phyloP scores from a whole-genome alignment of 2,797 vertebrate genomes.

The Apodemus agrarius region DNA sequence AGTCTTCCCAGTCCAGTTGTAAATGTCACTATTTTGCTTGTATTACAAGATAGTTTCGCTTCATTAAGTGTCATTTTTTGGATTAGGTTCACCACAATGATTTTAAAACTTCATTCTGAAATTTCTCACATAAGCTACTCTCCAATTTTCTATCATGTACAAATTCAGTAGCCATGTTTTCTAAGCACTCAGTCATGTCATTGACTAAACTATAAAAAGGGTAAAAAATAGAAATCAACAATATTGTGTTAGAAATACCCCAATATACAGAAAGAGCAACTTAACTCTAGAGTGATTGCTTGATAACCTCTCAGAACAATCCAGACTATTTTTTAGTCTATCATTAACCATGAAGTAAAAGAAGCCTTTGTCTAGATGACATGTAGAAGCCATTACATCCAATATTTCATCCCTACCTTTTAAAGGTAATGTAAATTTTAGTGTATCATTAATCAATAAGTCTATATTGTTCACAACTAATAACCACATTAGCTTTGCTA shows the following conservation, averaged over 20 bases:
- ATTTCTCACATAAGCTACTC: constrained; percentile 27
- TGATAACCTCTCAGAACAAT: background rate
- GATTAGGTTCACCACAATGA: background rate
- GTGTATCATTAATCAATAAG: background rate
- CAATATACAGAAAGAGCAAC: background rate
- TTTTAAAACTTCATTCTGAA: constrained; percentile 61
- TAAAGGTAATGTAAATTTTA: background rate
- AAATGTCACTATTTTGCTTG: constrained; percentile 35
- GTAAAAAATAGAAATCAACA: constrained; percentile 40
- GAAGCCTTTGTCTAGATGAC: background rate
- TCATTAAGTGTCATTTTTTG: constrained; percentile 54
- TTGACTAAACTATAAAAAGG: constrained; percentile 47
- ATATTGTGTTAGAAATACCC: background rate
- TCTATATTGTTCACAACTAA: background rate
- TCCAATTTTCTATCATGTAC: constrained; percentile 20
- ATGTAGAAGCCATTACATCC: background rate
- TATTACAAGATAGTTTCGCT: constrained; percentile 45
- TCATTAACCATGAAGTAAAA: constrained; percentile 9
- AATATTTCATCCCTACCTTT: background rate
- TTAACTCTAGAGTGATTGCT: background rate
- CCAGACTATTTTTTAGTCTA: background rate
- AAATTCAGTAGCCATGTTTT: constrained; percentile 40
- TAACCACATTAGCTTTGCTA: background rate
- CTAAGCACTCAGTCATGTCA: constrained; percentile 42
- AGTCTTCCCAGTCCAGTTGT: background rate